Percentiles rank a stretch among this genome's conserved stretches.
These are phyloP conservation scores for Lasioglossum leucozonium DNA, from an alignment of 2,888 invertebrate genomes.

Conservation along the genomic window DNA sequence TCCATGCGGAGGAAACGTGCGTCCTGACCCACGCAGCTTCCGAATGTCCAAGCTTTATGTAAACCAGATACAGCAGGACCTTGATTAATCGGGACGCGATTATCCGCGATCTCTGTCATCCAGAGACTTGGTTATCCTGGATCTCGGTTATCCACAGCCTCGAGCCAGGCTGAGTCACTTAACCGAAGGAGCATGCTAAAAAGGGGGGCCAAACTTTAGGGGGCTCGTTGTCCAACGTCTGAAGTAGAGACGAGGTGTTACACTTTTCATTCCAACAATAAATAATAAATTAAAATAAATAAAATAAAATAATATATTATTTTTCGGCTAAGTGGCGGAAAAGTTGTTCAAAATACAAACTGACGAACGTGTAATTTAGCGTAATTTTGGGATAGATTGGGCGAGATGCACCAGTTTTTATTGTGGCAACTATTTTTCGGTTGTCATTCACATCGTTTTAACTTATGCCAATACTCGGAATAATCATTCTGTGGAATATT, in stretches of 20 bases:
- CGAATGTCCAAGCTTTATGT: constrained; percentile 7
- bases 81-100: constrained; percentile 14
- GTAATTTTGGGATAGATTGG: no score
- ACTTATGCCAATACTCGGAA: no score
- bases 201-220: neutral
- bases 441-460: no score
- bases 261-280: neutral
- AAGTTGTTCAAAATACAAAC: no score
- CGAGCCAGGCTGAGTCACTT: neutral
- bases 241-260: neutral
- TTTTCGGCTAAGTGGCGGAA: no score
- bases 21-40: constrained; percentile 24
- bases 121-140: neutral
- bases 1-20: neutral
- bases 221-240: neutral
- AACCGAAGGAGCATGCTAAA: neutral
- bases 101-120: neutral
- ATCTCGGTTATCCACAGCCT: neutral
- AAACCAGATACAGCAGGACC: constrained; percentile 7
- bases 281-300: no score
- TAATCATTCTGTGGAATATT: no score
- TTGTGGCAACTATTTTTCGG: no score
- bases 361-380: no score
- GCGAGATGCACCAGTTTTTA: no score
- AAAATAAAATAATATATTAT: no score